Evolutionary conservation across 2,888 invertebrate genomes (phyloP).

Genomic region (Diarsia mendica): DNA sequence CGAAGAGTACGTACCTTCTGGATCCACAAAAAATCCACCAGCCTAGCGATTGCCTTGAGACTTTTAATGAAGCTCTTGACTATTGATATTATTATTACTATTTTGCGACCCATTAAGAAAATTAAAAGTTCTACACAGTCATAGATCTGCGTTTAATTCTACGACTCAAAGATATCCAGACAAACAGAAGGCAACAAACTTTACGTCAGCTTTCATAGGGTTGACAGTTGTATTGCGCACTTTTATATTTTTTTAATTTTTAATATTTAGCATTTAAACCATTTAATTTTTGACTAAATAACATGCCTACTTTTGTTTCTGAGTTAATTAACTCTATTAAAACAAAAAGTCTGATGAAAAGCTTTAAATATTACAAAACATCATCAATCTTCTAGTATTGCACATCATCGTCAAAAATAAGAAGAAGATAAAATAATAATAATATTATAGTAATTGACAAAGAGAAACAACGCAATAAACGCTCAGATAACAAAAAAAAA

Average conservation of each 20-base stretch:
- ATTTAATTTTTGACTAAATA: not conserved
- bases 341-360: not conserved
- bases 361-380: not conserved
- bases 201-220: not conserved
- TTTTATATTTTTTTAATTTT: not conserved
- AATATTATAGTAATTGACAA: constrained; percentile 53
- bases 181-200: constrained; percentile 12
- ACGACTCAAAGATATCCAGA: constrained; percentile 15
- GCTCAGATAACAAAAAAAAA: constrained; percentile 45
- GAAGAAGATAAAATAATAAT: not conserved
- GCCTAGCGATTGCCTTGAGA: no score
- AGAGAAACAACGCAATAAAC: constrained; percentile 46
- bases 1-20: no score
- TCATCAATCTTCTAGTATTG: not conserved
- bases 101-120: not conserved
- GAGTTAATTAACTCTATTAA: not conserved
- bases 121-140: not conserved
- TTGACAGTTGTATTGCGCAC: not conserved
- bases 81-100: not conserved
- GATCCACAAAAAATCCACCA: no score
- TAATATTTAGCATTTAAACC: not conserved
- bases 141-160: constrained; percentile 1
- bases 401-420: not conserved
- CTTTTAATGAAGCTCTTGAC: no score
- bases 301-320: not conserved